A percentile compares a stretch with the other conserved stretches of the same genome.
phyloP scores from a whole-genome alignment of 35 echinoderm and acorn worm species.

The Heliocidaris tuberculata region DNA sequence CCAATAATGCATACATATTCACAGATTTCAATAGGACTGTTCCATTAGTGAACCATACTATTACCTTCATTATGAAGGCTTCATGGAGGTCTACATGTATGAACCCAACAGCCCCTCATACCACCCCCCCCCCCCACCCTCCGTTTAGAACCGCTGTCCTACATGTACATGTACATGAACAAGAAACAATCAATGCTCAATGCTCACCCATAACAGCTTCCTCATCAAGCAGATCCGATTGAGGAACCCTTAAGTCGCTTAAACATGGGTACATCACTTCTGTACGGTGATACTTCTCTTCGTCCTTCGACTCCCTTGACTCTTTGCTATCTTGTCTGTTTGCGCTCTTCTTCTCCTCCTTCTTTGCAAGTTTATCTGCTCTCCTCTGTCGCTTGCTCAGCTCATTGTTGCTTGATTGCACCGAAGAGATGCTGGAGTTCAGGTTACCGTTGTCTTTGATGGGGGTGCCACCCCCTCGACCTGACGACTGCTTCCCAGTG shows the following conservation, averaged over 20 bases:
- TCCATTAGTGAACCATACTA: no score
- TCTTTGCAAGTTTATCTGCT: constrained; percentile 30
- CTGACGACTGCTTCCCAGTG: not conserved
- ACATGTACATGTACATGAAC: no score
- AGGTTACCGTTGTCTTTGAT: constrained; percentile 4
- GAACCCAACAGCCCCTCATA: no score
- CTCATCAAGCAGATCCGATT: constrained; percentile 47
- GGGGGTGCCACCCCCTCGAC: not conserved
- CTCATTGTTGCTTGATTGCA: not conserved
- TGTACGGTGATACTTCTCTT: constrained; percentile 65
- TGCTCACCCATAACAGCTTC: constrained; percentile 55
- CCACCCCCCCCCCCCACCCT: no score
- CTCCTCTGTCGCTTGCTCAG: constrained; percentile 12
- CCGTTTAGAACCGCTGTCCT: no score
- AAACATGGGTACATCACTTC: constrained; percentile 74
- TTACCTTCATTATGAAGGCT: no score
- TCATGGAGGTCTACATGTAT: no score
- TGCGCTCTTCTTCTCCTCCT: constrained; percentile 30
- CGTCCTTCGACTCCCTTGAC: constrained; percentile 30
- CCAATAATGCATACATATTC: no score
- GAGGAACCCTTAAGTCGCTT: constrained; percentile 57
- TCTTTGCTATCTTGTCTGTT: constrained; percentile 38
- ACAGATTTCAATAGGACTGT: no score
- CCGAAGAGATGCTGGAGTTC: constrained; percentile 15
- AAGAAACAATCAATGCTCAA: no score